phyloP scores from a whole-genome alignment of 2,113 vertebrate species.

The Entelurus aequoreus region DNA sequence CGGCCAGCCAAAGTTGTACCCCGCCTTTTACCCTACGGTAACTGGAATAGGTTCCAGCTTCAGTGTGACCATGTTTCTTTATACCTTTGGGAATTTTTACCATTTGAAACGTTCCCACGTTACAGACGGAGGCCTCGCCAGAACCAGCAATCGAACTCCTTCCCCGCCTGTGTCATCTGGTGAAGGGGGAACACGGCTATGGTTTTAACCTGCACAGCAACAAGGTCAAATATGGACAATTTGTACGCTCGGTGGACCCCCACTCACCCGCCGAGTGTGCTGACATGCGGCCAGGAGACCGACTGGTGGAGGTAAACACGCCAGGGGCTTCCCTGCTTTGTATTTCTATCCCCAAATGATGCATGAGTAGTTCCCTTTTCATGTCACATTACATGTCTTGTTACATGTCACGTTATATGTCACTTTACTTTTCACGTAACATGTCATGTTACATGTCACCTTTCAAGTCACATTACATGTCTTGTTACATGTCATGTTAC shows the following conservation, averaged over 20 bases:
- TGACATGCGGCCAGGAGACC: conserved; percentile 81
- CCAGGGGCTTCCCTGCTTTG: neutral
- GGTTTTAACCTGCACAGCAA: conserved; percentile 94
- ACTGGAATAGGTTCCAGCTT: no score
- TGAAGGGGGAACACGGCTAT: conserved; percentile 79
- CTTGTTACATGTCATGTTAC: no score
- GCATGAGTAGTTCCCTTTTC: no score
- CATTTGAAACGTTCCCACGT: conserved; percentile 5
- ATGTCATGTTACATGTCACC: no score
- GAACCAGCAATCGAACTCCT: conserved; percentile 70
- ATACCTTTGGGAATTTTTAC: neutral
- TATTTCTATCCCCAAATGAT: neutral
- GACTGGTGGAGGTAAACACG: conserved; percentile 83
- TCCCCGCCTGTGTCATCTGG: conserved; percentile 84
- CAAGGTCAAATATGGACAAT: conserved; percentile 83
- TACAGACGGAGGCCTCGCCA: conserved; percentile 59
- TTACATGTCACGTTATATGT: no score
- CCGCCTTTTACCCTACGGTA: no score
- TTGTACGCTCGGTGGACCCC: conserved; percentile 84
- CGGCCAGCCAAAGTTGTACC: no score
- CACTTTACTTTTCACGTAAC: no score
- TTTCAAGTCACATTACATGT: no score
- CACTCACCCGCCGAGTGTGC: conserved; percentile 78
- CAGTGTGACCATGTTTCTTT: neutral
- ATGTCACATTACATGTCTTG: no score